Percentiles rank a stretch among this genome's conserved stretches.
phyloP scores from a whole-genome alignment of 2,113 vertebrate genomes.

The Myotis davidii region DNA sequence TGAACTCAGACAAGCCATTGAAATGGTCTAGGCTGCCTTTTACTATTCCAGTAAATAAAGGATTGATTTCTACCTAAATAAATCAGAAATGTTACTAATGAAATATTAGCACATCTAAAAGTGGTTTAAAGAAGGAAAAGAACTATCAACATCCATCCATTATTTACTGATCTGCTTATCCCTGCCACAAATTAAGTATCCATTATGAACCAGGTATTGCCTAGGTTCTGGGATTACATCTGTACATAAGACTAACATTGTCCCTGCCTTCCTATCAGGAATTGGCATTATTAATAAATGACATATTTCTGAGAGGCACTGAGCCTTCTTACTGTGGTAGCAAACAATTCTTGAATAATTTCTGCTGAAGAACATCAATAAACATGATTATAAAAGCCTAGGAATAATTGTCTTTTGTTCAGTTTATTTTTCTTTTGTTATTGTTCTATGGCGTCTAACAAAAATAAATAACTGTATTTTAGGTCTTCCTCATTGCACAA shows the following conservation, averaged over 20 bases:
- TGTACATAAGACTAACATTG: neutral
- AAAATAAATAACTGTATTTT: neutral
- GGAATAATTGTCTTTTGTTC: neutral
- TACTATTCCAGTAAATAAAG: neutral
- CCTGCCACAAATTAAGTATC: neutral
- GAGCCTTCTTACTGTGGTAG: neutral
- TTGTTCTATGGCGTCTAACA: neutral
- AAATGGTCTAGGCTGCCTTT: neutral
- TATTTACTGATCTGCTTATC: constrained; percentile 6
- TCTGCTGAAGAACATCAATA: neutral
- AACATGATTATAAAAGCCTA: neutral
- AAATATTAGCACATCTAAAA: neutral
- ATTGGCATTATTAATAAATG: neutral
- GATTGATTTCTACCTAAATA: neutral
- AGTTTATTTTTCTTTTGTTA: neutral
- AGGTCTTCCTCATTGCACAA: neutral
- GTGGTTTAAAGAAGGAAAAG: neutral
- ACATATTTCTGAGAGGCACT: neutral
- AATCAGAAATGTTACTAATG: neutral
- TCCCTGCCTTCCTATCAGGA: neutral
- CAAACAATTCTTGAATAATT: neutral
- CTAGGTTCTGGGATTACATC: neutral
- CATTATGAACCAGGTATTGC: neutral
- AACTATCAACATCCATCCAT: neutral
- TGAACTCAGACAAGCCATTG: neutral